Percentiles rank a stretch among this genome's conserved stretches.
Evolutionary conservation across 2,113 vertebrate genomes (phyloP).

Genomic region (Stigmatopora nigra): DNA sequence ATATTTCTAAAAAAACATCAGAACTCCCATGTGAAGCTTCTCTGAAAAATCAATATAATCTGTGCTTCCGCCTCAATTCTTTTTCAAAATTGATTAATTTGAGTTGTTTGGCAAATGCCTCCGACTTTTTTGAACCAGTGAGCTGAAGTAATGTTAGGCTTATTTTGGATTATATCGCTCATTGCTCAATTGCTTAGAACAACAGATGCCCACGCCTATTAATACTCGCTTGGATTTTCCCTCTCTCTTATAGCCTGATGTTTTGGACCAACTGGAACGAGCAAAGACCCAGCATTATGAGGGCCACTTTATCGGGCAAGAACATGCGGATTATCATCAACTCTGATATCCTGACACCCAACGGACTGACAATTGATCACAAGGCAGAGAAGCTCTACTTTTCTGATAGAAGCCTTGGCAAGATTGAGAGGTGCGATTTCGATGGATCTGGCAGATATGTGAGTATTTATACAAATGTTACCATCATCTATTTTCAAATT

Average conservation of each 20-base stretch:
- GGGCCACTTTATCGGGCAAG: slow-evolving; percentile 83
- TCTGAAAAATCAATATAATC: slow-evolving; percentile 8
- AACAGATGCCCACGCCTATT: neutral
- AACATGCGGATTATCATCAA: slow-evolving; percentile 86
- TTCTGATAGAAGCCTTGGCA: slow-evolving; percentile 89
- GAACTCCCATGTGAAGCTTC: neutral
- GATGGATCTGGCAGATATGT: slow-evolving; percentile 91
- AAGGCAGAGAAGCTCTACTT: slow-evolving; percentile 93
- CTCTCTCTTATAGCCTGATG: slow-evolving; percentile 76
- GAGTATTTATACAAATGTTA: slow-evolving; percentile 62
- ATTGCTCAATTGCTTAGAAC: neutral
- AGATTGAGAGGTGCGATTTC: slow-evolving; percentile 95
- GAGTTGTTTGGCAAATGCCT: neutral
- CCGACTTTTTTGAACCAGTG: neutral
- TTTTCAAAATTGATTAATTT: slow-evolving; percentile 10
- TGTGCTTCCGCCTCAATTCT: slow-evolving; percentile 5
- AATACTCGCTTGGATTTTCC: slow-evolving; percentile 2
- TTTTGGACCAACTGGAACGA: slow-evolving; percentile 99
- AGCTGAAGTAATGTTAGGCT: slow-evolving; percentile 1
- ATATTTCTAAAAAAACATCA: neutral
- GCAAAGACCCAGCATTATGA: slow-evolving; percentile 95
- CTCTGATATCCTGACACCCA: slow-evolving; percentile 89
- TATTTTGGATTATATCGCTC: neutral
- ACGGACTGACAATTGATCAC: slow-evolving; percentile 92
- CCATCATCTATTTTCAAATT: neutral